Evolutionary conservation across 2,888 invertebrate species (phyloP).

Genomic region (Tromatobia lineatoria): DNA sequence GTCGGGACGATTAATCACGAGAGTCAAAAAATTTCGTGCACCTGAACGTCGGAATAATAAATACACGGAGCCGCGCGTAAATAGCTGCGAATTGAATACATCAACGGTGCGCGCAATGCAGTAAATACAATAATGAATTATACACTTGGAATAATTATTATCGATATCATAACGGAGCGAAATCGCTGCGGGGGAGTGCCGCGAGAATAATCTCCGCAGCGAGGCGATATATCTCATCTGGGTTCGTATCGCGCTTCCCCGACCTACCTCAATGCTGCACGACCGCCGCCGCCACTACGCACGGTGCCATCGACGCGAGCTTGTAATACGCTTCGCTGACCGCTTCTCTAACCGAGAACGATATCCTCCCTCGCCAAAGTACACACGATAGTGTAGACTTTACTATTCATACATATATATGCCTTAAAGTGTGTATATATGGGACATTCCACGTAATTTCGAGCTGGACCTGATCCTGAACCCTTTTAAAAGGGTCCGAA

Average conservation of each 20-base stretch:
- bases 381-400: conserved; percentile 10
- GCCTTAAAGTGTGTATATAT: no score
- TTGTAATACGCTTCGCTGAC: conserved; percentile 26
- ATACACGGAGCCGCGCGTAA: not conserved
- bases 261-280: conserved; percentile 37
- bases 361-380: conserved; percentile 29
- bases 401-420: not conserved
- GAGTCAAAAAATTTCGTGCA: not conserved
- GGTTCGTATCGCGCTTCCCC: conserved; percentile 13
- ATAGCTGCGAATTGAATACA: conserved; percentile 20
- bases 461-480: no score
- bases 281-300: not conserved
- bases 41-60: not conserved
- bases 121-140: conserved; percentile 22
- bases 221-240: conserved; percentile 9
- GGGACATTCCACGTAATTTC: no score
- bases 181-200: conserved; percentile 41
- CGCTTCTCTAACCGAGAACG: conserved; percentile 14
- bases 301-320: conserved; percentile 21
- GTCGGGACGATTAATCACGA: conserved; percentile 26
- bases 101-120: not conserved
- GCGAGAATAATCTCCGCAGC: conserved; percentile 32
- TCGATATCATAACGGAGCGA: conserved; percentile 24
- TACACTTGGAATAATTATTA: conserved; percentile 29
- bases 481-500: no score